Evolutionary conservation across 2,888 invertebrate species (phyloP).

Genomic region (Scrobipalpa costella): DNA sequence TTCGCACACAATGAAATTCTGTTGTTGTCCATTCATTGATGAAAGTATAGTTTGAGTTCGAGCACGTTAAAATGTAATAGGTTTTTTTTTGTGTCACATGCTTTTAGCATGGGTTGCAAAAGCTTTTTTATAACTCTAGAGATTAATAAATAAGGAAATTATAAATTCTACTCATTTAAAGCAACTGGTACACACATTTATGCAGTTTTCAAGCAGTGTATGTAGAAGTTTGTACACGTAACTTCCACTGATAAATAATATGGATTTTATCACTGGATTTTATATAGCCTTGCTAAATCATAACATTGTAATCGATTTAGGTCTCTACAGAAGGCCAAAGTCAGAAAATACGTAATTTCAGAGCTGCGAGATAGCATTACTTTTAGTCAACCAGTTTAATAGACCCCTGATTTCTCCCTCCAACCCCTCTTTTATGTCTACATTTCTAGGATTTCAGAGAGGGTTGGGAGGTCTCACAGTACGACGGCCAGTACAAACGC

Average conservation of each 20-base stretch:
- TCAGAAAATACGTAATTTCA: slow-evolving; percentile 35
- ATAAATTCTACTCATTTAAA: too few species aligned
- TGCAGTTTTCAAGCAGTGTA: too few species aligned
- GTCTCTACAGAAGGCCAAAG: slow-evolving; percentile 45
- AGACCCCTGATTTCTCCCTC: slow-evolving; percentile 1
- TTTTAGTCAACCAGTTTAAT: slow-evolving; percentile 28
- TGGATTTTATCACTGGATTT: neutral
- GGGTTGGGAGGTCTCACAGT: slow-evolving; percentile 27
- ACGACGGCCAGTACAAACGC: slow-evolving; percentile 25
- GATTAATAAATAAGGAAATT: too few species aligned
- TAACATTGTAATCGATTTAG: slow-evolving; percentile 25
- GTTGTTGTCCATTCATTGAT: neutral
- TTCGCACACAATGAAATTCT: slow-evolving; percentile 14
- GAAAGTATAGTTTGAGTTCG: neutral
- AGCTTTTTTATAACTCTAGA: neutral
- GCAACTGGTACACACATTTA: too few species aligned
- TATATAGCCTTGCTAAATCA: slow-evolving; percentile 3
- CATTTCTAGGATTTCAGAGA: slow-evolving; percentile 14
- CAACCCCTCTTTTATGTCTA: neutral
- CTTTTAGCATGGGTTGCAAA: neutral
- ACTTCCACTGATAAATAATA: too few species aligned
- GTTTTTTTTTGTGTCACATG: too few species aligned
- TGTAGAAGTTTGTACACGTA: neutral
- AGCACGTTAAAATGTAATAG: neutral
- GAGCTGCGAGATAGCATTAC: slow-evolving; percentile 3